phyloP scores from a whole-genome alignment of 2,888 invertebrate genomes.

The Capitulum mitella region DNA sequence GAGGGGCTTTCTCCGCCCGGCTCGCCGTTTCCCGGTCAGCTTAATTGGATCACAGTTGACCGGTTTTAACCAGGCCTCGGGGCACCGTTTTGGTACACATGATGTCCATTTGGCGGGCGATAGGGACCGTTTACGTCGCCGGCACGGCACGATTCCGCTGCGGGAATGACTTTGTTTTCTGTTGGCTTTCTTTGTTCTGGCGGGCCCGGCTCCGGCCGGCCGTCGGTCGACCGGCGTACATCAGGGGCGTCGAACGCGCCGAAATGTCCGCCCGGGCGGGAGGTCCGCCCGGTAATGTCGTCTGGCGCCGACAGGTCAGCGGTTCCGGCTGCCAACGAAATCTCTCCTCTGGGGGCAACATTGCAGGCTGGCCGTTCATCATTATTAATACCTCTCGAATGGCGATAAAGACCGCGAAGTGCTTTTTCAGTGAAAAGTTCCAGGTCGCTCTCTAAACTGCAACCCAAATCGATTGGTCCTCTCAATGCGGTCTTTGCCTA shows the following conservation, averaged over 20 bases:
- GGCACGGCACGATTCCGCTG: not conserved
- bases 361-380: no score
- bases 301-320: no score
- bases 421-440: no score
- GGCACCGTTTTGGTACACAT: constrained; percentile 17
- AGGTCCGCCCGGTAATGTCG: no score
- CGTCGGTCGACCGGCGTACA: not conserved
- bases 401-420: no score
- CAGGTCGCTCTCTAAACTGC: no score
- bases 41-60: constrained; percentile 6
- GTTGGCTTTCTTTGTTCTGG: not conserved
- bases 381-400: no score
- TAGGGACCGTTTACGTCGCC: not conserved
- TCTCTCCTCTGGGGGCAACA: no score
- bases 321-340: no score
- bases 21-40: not conserved
- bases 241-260: not conserved
- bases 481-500: no score
- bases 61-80: constrained; percentile 1
- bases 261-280: no score
- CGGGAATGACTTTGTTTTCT: constrained; percentile 11
- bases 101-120: constrained; percentile 13
- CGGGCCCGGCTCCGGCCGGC: not conserved
- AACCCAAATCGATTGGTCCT: no score
- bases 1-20: not conserved